Percentiles rank a stretch among this genome's conserved stretches.
phyloP scores from a whole-genome alignment of 2,113 vertebrate species.

The Pongo abelii region DNA sequence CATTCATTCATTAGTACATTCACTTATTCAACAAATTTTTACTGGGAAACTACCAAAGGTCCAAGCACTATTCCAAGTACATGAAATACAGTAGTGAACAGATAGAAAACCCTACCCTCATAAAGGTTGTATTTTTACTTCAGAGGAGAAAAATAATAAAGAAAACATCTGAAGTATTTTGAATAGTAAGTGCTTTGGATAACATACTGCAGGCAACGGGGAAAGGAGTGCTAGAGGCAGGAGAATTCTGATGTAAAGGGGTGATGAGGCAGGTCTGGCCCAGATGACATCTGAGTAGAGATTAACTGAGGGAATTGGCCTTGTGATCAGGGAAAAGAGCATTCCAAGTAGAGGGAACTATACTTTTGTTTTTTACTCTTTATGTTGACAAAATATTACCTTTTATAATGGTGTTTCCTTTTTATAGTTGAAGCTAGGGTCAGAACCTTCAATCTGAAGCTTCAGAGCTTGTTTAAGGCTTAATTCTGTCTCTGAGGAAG shows the following conservation, averaged over 20 bases:
- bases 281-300: background rate
- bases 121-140: background rate
- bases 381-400: constrained; percentile 81
- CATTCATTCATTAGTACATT: background rate
- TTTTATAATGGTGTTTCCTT: constrained; percentile 98
- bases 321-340: background rate
- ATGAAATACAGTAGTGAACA: background rate
- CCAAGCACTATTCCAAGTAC: background rate
- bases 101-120: background rate
- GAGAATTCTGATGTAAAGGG: background rate
- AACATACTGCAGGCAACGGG: background rate
- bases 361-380: background rate
- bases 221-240: background rate
- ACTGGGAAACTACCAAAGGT: background rate
- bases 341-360: background rate
- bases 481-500: constrained; percentile 93
- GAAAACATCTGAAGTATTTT: background rate
- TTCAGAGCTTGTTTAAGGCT: constrained; percentile 99
- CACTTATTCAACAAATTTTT: background rate
- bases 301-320: background rate
- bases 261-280: background rate
- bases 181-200: background rate
- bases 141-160: background rate
- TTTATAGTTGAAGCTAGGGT: constrained; percentile 97
- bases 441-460: constrained; percentile 96